Percentiles rank a stretch among this genome's conserved stretches.
Conservation (phyloP, 2,113 vertebrate species). For the Charina bottae region DNA sequence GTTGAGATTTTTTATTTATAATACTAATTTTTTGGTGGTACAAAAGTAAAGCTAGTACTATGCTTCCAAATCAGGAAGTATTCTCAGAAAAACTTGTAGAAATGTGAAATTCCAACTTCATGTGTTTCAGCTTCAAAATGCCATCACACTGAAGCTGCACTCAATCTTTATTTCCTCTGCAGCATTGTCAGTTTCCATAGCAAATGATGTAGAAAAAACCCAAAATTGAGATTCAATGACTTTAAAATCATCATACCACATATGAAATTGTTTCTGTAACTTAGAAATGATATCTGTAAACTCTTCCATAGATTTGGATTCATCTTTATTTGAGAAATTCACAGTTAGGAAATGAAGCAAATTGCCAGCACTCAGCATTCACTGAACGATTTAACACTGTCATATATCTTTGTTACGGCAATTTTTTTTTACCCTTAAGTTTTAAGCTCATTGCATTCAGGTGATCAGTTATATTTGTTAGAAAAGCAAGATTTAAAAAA, state of each 20-base stretch:
- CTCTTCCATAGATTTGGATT: not conserved
- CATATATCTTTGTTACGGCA: not conserved
- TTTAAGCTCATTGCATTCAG: not conserved
- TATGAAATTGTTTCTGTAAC: not conserved
- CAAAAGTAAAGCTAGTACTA: not conserved
- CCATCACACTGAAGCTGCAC: no score
- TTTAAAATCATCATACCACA: not conserved
- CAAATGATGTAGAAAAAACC: no score
- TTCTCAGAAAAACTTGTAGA: not conserved
- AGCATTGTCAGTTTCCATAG: no score
- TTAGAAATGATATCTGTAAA: not conserved
- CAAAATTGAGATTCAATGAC: no score
- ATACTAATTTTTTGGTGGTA: no score
- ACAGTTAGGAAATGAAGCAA: not conserved
- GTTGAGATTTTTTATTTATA: not conserved
- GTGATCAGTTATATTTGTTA: not conserved
- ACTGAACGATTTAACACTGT: not conserved
- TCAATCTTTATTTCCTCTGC: no score
- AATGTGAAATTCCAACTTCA: not conserved
- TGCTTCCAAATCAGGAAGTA: not conserved
- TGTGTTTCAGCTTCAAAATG: no score
- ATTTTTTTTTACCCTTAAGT: not conserved
- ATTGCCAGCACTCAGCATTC: not conserved
- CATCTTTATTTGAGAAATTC: not conserved
- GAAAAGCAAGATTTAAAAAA: not conserved